Evolutionary conservation across 2,797 vertebrate genomes (phyloP).

Genomic region (Taenioides sp.): DNA sequence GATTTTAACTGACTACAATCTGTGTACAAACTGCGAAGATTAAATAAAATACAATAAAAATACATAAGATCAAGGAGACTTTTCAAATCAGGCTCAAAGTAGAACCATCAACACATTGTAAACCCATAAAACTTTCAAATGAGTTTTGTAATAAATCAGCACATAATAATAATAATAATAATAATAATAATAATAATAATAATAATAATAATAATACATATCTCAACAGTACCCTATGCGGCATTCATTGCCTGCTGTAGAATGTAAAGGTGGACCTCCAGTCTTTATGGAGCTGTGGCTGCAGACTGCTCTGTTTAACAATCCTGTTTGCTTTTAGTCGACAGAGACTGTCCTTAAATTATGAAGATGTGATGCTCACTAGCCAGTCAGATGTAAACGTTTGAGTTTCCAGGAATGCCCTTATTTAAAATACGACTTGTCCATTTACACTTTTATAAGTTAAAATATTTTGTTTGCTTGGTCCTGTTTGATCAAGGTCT

Average conservation of each 20-base stretch:
- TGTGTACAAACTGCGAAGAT: slow-evolving; percentile 32
- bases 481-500: slow-evolving; percentile 72
- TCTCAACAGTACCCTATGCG: slow-evolving; percentile 29
- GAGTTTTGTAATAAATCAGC: slow-evolving; percentile 46
- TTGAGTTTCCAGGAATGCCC: slow-evolving; percentile 47
- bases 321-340: neutral
- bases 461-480: slow-evolving; percentile 45
- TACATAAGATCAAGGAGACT: slow-evolving; percentile 37
- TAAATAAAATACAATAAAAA: slow-evolving; percentile 64
- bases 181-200: slow-evolving; percentile 30
- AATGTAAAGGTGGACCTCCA: neutral
- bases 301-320: too few relatives aligned
- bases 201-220: slow-evolving; percentile 25
- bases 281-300: slow-evolving; percentile 6
- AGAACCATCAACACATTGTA: slow-evolving; percentile 49
- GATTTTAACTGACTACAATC: slow-evolving; percentile 40
- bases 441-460: slow-evolving; percentile 41
- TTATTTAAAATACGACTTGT: slow-evolving; percentile 43
- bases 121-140: slow-evolving; percentile 49
- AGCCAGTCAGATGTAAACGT: slow-evolving; percentile 65
- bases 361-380: slow-evolving; percentile 17
- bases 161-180: slow-evolving; percentile 28
- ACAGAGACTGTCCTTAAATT: slow-evolving; percentile 36
- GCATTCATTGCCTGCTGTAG: slow-evolving; percentile 11
- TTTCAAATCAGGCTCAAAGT: slow-evolving; percentile 47